Evolutionary conservation across 2,113 vertebrate genomes (phyloP).

Genomic region (Rattus rattus): DNA sequence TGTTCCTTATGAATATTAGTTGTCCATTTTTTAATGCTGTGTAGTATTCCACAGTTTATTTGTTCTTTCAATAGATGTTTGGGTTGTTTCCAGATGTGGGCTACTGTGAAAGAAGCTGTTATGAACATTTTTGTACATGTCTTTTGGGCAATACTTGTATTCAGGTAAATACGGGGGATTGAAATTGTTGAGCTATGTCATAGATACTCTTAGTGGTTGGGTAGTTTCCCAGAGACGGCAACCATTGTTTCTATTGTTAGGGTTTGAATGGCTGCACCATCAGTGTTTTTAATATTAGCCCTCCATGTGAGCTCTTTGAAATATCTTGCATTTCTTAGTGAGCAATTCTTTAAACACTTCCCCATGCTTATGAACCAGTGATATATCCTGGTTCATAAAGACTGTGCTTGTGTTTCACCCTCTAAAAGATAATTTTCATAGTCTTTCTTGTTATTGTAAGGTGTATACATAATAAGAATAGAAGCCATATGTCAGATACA

Average conservation of each 20-base stretch:
- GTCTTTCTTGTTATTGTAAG: neutral
- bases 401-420: neutral
- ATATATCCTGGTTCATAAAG: neutral
- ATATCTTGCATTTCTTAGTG: neutral
- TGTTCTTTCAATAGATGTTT: neutral
- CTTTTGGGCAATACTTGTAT: neutral
- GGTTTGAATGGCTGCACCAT: neutral
- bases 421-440: neutral
- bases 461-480: neutral
- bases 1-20: neutral
- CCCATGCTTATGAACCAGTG: neutral
- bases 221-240: neutral
- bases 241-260: neutral
- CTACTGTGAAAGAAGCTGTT: neutral
- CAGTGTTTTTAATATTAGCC: neutral
- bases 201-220: neutral
- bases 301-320: neutral
- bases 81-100: slow-evolving; percentile 29
- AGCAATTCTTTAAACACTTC: neutral
- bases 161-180: neutral
- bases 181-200: neutral
- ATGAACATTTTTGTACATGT: neutral
- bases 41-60: neutral
- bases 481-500: neutral
- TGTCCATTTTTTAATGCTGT: neutral